Base-by-base conservation (phyloP, 2,888 invertebrate genomes). In the Tetramorium bicarinatum region DNA sequence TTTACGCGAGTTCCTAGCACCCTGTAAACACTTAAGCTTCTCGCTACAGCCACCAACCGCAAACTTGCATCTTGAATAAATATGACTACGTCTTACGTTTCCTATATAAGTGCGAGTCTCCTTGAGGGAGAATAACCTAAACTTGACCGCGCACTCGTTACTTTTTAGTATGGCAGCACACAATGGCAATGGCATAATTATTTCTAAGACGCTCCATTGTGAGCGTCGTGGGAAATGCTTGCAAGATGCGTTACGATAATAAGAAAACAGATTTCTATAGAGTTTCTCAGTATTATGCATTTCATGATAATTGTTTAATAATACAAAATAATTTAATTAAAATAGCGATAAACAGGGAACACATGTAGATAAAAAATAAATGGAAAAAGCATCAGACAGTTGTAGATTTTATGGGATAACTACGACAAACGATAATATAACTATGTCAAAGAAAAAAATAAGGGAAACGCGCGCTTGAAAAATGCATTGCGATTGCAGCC, bases 11-110 rank as follows among this genome's bases (percentile, higher is more conserved):
- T 89, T 87, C 79, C 86, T 69, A 85, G 89, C 82, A 82, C 52
- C 90, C 90, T 89, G 85, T 84, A 84, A 89, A 90, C 89, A 83
- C 86, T 90, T 88, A 76, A 84, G 85, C 83, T 75, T 29, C 72
- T 79, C 72, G 15, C 59, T 59, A 72, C 21, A 59, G 38, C 74
- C 47, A 34, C 44, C 56, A 59, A 21, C 79, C 79, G 79, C 83
- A 80, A 87, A 81, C 61, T 87, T 71, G 56, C 83, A 52, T 69
- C 76, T 85, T 69, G 85, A 71, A 82, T 85, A 88, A 90, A 90
- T 84, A 82, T 61, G 67, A 34, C 61, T 47, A 4, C 9, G 52
- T 44, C 62, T 71, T 44, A 47, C 21, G 34, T 44, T 59, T 21
- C 41, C 44, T 72, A 52, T 59, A 47, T 38, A 49, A 72, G 47